A percentile compares a stretch with the other conserved stretches of the same genome.
Evolutionary conservation across 2,888 invertebrate species (phyloP).

Genomic region (Drosophila niveifrons): DNA sequence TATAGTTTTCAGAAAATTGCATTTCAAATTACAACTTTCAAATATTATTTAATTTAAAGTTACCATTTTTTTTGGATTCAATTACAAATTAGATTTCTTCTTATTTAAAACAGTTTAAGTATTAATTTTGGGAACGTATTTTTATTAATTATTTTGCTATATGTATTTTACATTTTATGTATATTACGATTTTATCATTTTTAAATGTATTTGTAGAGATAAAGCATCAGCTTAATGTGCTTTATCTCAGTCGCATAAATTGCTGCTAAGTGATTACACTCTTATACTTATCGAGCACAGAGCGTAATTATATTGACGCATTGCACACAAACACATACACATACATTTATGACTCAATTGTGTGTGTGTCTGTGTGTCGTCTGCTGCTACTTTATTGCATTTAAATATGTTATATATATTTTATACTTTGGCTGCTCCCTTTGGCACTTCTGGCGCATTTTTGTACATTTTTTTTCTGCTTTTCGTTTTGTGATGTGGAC

Average conservation of each 20-base stretch:
- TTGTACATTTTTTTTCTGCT: slow-evolving; percentile 4
- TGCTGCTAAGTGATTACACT: slow-evolving; percentile 1
- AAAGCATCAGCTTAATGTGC: background rate
- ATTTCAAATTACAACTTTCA: too few relatives aligned
- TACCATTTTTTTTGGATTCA: too few relatives aligned
- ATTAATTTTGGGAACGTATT: too few relatives aligned
- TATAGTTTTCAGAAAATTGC: too few relatives aligned
- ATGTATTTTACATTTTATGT: too few relatives aligned
- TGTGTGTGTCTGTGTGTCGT: background rate
- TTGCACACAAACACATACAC: slow-evolving; percentile 4
- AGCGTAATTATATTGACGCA: slow-evolving; percentile 8
- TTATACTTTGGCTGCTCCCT: slow-evolving; percentile 55
- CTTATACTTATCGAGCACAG: background rate
- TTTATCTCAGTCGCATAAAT: background rate
- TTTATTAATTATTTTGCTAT: too few relatives aligned
- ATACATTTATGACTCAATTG: slow-evolving; percentile 19
- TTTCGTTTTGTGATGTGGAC: slow-evolving; percentile 40
- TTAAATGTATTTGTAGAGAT: background rate
- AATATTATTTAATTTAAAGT: too few relatives aligned
- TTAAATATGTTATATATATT: slow-evolving; percentile 75
- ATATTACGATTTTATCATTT: too few relatives aligned
- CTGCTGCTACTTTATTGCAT: slow-evolving; percentile 69
- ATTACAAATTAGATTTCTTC: too few relatives aligned
- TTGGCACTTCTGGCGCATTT: slow-evolving; percentile 47
- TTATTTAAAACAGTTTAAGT: too few relatives aligned